phyloP scores from a whole-genome alignment of 2,888 invertebrate genomes.

The Parnassius orleans region DNA sequence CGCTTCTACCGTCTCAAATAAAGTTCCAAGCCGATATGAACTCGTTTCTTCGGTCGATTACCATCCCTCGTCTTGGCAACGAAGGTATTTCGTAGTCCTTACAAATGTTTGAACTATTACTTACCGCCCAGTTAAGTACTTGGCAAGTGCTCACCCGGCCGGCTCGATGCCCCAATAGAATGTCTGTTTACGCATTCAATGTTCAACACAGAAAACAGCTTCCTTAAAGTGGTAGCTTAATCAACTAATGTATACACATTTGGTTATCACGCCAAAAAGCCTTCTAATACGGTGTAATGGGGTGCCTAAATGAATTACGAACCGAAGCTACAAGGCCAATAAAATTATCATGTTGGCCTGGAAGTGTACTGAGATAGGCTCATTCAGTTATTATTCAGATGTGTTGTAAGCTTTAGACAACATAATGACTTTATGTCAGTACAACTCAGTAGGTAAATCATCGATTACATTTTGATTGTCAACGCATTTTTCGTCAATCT shows the following conservation, averaged over 20 bases:
- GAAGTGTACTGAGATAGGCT: slow-evolving; percentile 1
- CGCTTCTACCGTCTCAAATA: slow-evolving; percentile 71
- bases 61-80: slow-evolving; percentile 42
- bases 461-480: no score
- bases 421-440: no score
- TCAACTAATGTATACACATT: slow-evolving; percentile 56
- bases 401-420: no score
- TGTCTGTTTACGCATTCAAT: slow-evolving; percentile 57
- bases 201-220: slow-evolving; percentile 54
- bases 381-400: no score
- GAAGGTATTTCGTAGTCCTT: slow-evolving; percentile 48
- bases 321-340: slow-evolving; percentile 36
- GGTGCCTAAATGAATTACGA: slow-evolving; percentile 30
- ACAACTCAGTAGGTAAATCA: no score
- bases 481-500: no score
- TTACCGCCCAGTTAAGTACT: slow-evolving; percentile 61
- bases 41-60: slow-evolving; percentile 48
- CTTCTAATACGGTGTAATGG: slow-evolving; percentile 39
- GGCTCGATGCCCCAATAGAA: slow-evolving; percentile 48
- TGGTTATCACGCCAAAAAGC: slow-evolving; percentile 53
- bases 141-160: slow-evolving; percentile 38
- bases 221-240: slow-evolving; percentile 62
- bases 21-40: slow-evolving; percentile 58
- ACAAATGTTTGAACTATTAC: slow-evolving; percentile 66
- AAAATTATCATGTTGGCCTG: slow-evolving; percentile 27